Base-by-base conservation (phyloP, 2,888 invertebrate genomes). In the Clivina fossor region DNA sequence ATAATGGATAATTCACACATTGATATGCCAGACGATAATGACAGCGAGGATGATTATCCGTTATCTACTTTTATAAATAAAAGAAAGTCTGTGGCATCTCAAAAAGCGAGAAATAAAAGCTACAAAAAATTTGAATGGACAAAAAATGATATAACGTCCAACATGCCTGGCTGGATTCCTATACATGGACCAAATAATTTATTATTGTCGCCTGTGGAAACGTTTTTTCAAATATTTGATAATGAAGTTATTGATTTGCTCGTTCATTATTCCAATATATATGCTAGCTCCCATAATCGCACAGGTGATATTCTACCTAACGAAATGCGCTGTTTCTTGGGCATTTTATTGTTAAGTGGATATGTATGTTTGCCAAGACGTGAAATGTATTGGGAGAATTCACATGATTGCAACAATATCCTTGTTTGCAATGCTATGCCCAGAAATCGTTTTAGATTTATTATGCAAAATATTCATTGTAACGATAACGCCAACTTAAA, bases 361-460 rank as follows among this genome's bases (percentile, higher is more conserved):
- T 67, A 66, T 55, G 28, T 50, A 15, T 38, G 41, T 28, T 44
- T 67, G 8, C 62, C 66, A 32, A 57, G 63, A 58, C 57, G 62
- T 35, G 44, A 64, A 48, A 64, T 66, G 65, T 64, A 63, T 43
- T 68, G 66, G 64, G 61, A 65, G 60, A 63, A 58, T 56, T 51
- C 40, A 40, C 48, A 43, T n/a, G 66, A 47, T 32, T 49, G 32
- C 30, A 30, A 35, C 13, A 38, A 56, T 41, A 40, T 40, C 8
- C 22, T 56, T 15, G 41, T 47, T 56, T 40, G 35, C 24, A 22
- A 47, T 47, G 40, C 20, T 40, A 56, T 56, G 22, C 19, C 48
- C 22, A 47, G 48, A 16, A 22, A 40, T 9, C n/a, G 26, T 20
- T 50, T 24, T 22, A 50, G 62, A 41, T 41, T 41, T 41, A 41